Evolutionary conservation across 1,140 invertebrate genomes (phyloP).

Genomic region (Phymorhynchus buccinoides): DNA sequence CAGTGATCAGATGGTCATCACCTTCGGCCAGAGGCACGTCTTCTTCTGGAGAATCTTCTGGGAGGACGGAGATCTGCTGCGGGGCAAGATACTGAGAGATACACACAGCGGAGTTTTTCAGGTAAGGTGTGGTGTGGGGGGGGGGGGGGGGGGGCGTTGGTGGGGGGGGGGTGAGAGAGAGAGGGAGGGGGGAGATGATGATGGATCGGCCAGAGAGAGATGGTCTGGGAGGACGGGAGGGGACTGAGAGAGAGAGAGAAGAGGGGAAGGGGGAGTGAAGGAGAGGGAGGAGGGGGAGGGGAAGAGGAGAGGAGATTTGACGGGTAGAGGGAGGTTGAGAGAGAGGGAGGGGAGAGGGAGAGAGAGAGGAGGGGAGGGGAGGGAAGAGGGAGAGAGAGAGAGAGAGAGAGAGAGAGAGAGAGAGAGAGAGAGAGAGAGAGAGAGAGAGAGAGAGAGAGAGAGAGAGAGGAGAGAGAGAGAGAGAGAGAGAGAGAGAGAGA

Average conservation of each 20-base stretch:
- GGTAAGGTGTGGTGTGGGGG: slow-evolving; percentile 45
- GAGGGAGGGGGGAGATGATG: no score
- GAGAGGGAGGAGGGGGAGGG: no score
- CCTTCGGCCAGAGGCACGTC: slow-evolving; percentile 91
- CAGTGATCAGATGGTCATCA: slow-evolving; percentile 87
- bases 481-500: no score
- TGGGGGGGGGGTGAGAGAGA: no score
- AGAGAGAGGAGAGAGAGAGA: no score
- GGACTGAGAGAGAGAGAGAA: no score
- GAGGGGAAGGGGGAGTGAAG: no score
- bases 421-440: neutral
- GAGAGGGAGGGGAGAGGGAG: neutral
- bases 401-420: neutral
- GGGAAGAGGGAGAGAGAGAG: neutral
- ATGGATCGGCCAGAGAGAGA: neutral
- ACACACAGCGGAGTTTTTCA: slow-evolving; percentile 67
- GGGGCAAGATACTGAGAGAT: slow-evolving; percentile 71
- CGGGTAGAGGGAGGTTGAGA: neutral
- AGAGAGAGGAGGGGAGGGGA: neutral
- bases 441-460: no score
- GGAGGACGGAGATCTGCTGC: slow-evolving; percentile 83
- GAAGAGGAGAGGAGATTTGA: no score
- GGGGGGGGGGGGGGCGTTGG: neutral
- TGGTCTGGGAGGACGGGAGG: no score
- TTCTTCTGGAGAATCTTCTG: slow-evolving; percentile 93